A percentile compares a stretch with the other conserved stretches of the same genome.
Evolutionary conservation across 1,140 invertebrate genomes (phyloP).

Genomic region (Microvelia longipes): DNA sequence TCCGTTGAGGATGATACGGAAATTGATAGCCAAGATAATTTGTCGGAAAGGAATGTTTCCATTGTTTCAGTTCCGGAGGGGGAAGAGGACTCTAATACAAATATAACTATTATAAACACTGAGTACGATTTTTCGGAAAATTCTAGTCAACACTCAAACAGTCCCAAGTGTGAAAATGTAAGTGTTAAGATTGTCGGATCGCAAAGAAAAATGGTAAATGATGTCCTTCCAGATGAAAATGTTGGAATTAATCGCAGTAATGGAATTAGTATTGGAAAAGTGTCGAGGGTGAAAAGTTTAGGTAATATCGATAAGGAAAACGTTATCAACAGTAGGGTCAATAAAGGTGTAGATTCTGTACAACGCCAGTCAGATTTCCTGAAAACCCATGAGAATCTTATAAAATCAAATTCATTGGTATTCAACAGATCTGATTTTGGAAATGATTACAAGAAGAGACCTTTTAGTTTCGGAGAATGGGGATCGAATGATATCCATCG

Average conservation of each 20-base stretch:
- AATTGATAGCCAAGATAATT: too few relatives aligned
- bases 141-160: too few relatives aligned
- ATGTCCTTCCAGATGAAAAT: not conserved
- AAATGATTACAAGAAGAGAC: not conserved
- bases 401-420: not conserved
- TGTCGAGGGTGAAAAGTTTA: not conserved
- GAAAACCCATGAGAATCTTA: not conserved
- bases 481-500: too few relatives aligned
- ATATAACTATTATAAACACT: too few relatives aligned
- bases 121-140: too few relatives aligned
- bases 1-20: too few relatives aligned
- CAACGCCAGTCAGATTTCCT: not conserved
- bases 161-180: not conserved
- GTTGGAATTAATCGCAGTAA: too few relatives aligned
- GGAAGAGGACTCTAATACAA: too few relatives aligned
- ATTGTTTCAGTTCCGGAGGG: too few relatives aligned
- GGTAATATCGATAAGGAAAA: not conserved
- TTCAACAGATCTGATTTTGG: not conserved
- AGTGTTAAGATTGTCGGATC: not conserved
- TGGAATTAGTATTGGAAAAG: not conserved
- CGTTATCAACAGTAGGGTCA: not conserved
- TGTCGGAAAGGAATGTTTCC: too few relatives aligned
- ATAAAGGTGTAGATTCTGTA: not conserved
- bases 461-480: not conserved
- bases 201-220: not conserved